Base-by-base conservation (phyloP, 1,140 invertebrate species). In the Pseudomyrmex pallidus region DNA sequence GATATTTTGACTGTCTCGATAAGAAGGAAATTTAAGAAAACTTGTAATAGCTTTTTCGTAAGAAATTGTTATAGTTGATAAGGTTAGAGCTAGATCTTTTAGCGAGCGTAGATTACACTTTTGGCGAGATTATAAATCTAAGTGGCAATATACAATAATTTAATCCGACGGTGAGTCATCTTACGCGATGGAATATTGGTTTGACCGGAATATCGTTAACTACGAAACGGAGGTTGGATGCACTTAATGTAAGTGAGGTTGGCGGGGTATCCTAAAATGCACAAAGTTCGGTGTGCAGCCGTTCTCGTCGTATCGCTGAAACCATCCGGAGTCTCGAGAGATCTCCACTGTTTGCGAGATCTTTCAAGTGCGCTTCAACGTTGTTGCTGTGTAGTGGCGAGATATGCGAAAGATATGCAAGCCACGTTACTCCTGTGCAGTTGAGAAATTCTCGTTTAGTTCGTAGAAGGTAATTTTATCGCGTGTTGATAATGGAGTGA, bases 241-340 rank as follows among this genome's bases (percentile, higher is more conserved):
- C 48, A 80, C 61, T 87, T 74, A 80, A 61, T 76, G 68, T 61
- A 64, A 67, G 61, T 64, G 56, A 54, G 64, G 59, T 68, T 54
- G 25, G 17, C 67, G 72, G 59, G 5, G 59, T 87, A 84, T 63
- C 76, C 72, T 76, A 87, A 88, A 88, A 87, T 88, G 86, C 76
- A 72, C 63, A 82, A 88, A 87, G 87, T 88, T 88, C 74, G 63
- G 76, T 59, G 35, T 72, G 46, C 61, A 82, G 61, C 74, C 73
- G 74, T 87, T 78, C 82, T 86, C 74, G 74, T 80, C 82, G 85
- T 77, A 88, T 87, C 85, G 56, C 76, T 72, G 84, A 77, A 87
- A 87, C 76, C 86, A 87, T 82, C 86, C 82, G 84, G 80, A 84
- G 83, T 76, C 87, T 88, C 85, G 85, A 88, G 86, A 85, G 87